Evolutionary conservation across 2,888 invertebrate species (phyloP), one percentile per base, ranked within the genome.

Genomic region (Cantharis rufa): DNA sequence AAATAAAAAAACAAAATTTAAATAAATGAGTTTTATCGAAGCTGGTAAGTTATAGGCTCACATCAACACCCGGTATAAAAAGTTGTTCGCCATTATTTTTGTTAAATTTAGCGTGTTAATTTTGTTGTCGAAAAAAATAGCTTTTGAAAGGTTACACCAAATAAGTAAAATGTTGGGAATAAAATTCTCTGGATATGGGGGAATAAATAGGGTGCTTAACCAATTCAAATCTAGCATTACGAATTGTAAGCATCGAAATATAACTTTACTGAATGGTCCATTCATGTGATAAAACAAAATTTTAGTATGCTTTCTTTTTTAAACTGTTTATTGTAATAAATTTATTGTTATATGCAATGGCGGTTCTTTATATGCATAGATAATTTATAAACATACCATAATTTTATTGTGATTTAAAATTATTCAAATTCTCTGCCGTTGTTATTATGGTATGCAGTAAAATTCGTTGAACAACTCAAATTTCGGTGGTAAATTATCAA

Each of bases 191-290:
- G 24, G 64, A 24, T 18, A 66, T 66, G 64, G 64, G 63, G 64
- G 64, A 48, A 48, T 48, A 48, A 48, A 48, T 48, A 48, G 48
- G 48, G 21, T 66, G 18, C 64, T 66, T 66, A 18, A 21, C 64
- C 64, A 66, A 66, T 66, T 24, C 64, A 66, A 66, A 21, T 66
- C 21, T 66, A 66, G 21, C 64, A 66, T 66, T 66, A 66, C 64
- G 64, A 66, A 66, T 66, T 24, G 64, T 66, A 66, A 66, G 64
- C 64, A 66, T 66, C 64, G 64, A 66, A 66, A 66, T 24, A 66
- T 66, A 24, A 24, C 64, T 66, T 66, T 66, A 21, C 21, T 66
- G 24, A 66, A 66, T 66, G n/a, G 64, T 21, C 64, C 64, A 24
- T 21, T 66, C 21, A 66, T 21, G 64, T 24, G 18, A 66, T 66